Percentiles rank a stretch among this genome's conserved stretches.
phyloP scores from a whole-genome alignment of 92 coral and sea anemone species.

The Porites divaricata region DNA sequence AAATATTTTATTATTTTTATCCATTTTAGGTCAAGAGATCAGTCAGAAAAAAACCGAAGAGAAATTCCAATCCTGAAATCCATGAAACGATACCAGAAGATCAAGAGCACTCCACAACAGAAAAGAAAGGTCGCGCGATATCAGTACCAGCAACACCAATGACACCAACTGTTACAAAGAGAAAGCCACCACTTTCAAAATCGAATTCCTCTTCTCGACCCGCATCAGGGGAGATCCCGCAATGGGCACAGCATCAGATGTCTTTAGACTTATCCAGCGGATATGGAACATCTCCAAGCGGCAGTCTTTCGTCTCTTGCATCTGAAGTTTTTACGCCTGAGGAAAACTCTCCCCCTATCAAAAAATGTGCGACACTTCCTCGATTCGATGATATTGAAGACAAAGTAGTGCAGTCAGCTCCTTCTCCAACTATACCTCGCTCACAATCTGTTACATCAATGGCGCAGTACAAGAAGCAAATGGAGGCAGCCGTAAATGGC shows the following conservation, averaged over 20 bases:
- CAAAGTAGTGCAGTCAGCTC: background rate
- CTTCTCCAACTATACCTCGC: slow-evolving; percentile 17
- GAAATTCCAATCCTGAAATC: background rate
- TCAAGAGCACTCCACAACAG: background rate
- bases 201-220: background rate
- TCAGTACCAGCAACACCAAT: slow-evolving; percentile 8
- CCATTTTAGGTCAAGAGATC: slow-evolving; percentile 29
- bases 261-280: slow-evolving; percentile 25
- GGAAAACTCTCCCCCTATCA: background rate
- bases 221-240: slow-evolving; percentile 4
- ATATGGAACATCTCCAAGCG: slow-evolving; percentile 41
- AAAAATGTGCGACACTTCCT: slow-evolving; percentile 35
- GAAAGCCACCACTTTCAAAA: background rate
- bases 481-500: slow-evolving; percentile 12
- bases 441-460: slow-evolving; percentile 28
- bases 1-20: background rate
- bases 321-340: slow-evolving; percentile 33
- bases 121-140: slow-evolving; percentile 14
- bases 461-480: slow-evolving; percentile 33
- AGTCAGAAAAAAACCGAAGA: slow-evolving; percentile 24
- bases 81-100: slow-evolving; percentile 18
- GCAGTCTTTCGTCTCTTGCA: slow-evolving; percentile 36
- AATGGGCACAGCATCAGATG: no score
- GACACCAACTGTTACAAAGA: background rate
- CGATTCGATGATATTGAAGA: slow-evolving; percentile 10